phyloP scores from a whole-genome alignment of 2,113 vertebrate species.

The Cygnus buccinator region DNA sequence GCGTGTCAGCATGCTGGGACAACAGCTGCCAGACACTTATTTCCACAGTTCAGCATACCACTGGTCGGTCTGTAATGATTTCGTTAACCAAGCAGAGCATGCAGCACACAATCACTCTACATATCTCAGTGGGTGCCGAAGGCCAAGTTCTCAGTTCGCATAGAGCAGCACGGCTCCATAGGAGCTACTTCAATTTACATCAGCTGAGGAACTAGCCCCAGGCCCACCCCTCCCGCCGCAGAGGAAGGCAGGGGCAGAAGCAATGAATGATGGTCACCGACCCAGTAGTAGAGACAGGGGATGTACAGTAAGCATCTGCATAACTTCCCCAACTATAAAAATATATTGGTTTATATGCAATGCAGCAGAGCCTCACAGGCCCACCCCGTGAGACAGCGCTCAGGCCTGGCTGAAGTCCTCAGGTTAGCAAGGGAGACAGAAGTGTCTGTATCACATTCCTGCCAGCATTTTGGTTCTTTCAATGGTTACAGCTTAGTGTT shows the following conservation, averaged over 20 bases:
- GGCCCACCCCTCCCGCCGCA: background rate
- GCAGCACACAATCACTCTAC: background rate
- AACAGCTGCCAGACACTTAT: background rate
- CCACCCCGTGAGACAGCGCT: background rate
- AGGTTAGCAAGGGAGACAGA: background rate
- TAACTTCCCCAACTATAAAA: background rate
- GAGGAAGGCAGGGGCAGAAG: background rate
- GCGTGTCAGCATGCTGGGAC: background rate
- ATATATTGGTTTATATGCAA: fast-evolving
- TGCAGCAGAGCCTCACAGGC: background rate
- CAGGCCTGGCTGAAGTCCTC: background rate
- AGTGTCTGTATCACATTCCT: background rate
- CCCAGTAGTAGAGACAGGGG: background rate
- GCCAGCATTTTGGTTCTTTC: background rate
- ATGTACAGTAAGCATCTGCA: background rate
- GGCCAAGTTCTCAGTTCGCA: background rate
- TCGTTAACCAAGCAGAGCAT: constrained; percentile 27
- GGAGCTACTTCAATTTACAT: constrained; percentile 27
- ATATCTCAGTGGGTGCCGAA: background rate
- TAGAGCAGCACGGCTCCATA: constrained; percentile 20
- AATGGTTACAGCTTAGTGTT: background rate
- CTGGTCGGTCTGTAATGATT: background rate
- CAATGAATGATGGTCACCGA: fast-evolving
- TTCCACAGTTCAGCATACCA: background rate
- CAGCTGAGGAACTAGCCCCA: background rate